These are phyloP conservation scores for Drosophila ironensis DNA, from an alignment of 1,140 invertebrate genomes.

Conservation along the genomic window DNA sequence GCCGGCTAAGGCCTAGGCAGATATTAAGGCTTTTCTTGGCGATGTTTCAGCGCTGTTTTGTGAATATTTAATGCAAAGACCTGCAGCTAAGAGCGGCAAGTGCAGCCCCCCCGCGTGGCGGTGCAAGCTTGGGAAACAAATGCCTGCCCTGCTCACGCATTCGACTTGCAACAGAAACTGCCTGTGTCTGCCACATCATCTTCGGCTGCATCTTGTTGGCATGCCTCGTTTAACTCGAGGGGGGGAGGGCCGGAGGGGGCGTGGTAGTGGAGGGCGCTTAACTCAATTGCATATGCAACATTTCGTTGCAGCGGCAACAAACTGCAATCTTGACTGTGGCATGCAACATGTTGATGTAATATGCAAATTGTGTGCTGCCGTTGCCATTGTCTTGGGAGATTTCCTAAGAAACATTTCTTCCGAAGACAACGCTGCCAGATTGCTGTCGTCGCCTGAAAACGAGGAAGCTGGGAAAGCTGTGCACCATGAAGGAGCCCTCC, in stretches of 20 bases:
- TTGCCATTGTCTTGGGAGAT: constrained; percentile 57
- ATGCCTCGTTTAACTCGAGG: constrained; percentile 59
- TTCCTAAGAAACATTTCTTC: constrained; percentile 56
- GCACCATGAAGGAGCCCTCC: constrained; percentile 18
- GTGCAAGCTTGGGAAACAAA: constrained; percentile 37
- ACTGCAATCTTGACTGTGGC: constrained; percentile 44
- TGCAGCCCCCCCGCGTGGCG: constrained; percentile 30
- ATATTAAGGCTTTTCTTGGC: constrained; percentile 5
- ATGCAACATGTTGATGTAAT: constrained; percentile 76
- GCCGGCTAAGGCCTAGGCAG: neutral
- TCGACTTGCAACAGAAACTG: constrained; percentile 22
- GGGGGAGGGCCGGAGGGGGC: too few species aligned
- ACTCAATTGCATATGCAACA: constrained; percentile 69
- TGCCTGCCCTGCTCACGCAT: constrained; percentile 38
- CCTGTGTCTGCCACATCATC: constrained; percentile 23
- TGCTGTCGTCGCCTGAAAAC: constrained; percentile 23
- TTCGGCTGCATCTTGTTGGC: constrained; percentile 18
- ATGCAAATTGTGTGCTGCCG: constrained; percentile 66
- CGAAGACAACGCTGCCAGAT: neutral
- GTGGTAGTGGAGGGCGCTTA: constrained; percentile 33
- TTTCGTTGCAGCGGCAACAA: constrained; percentile 43
- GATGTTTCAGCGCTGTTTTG: constrained; percentile 7
- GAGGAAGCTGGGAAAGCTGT: constrained; percentile 31
- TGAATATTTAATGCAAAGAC: constrained; percentile 23
- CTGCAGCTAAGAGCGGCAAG: constrained; percentile 34